Evolutionary conservation across 1,140 invertebrate species (phyloP).

Genomic region (Matsumurasca onukii): DNA sequence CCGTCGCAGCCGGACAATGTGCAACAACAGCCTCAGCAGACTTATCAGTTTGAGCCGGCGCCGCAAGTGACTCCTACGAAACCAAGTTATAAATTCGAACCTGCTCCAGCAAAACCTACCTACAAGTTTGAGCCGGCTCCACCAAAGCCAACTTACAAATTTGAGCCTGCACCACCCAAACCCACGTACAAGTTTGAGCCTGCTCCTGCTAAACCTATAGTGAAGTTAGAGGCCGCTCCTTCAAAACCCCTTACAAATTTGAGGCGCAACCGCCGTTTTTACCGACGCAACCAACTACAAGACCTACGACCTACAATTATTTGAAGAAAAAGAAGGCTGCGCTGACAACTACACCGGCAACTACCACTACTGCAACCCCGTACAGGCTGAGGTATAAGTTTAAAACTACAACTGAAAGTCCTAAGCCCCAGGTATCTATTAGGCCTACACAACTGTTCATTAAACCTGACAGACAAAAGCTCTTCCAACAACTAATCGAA

Average conservation of each 20-base stretch:
- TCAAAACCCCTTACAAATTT: constrained; percentile 13
- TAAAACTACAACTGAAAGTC: constrained; percentile 30
- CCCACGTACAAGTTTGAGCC: neutral
- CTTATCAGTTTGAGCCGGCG: constrained; percentile 11
- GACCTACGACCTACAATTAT: constrained; percentile 25
- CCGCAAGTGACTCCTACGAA: constrained; percentile 1
- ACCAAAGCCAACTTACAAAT: constrained; percentile 12
- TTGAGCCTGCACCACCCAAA: constrained; percentile 14
- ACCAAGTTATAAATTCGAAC: constrained; percentile 7
- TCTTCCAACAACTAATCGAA: constrained; percentile 36
- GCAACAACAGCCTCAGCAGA: constrained; percentile 37
- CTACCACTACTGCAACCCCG: constrained; percentile 34
- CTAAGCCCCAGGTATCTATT: constrained; percentile 23
- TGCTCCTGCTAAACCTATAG: neutral
- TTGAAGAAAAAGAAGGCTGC: constrained; percentile 10
- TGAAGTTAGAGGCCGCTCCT: constrained; percentile 12
- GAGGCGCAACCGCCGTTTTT: constrained; percentile 1
- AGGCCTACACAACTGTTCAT: constrained; percentile 24
- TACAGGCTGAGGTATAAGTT: constrained; percentile 31
- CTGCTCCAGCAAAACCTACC: constrained; percentile 6
- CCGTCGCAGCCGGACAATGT: constrained; percentile 36
- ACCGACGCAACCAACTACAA: constrained; percentile 27
- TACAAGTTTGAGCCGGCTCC: constrained; percentile 14
- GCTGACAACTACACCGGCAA: constrained; percentile 45
- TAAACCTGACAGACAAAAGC: constrained; percentile 37